phyloP scores from a whole-genome alignment of 2,797 vertebrate species.

The Acanthopagrus latus region DNA sequence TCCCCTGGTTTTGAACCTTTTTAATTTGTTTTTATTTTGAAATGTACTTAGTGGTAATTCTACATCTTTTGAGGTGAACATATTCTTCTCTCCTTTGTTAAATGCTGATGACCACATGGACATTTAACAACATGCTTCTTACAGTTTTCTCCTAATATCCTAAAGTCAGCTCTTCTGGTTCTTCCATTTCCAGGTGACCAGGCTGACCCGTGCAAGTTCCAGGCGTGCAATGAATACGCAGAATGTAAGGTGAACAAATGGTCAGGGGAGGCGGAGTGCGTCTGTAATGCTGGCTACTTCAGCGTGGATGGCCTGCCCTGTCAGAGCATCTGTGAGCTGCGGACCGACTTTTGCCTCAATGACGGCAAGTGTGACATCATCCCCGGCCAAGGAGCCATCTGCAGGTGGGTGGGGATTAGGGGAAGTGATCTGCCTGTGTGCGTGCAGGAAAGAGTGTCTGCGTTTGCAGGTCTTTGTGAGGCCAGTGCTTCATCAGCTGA shows the following conservation, averaged over 20 bases:
- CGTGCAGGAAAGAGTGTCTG: slow-evolving; percentile 20
- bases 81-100: not conserved
- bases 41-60: not conserved
- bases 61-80: not conserved
- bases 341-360: slow-evolving; percentile 94
- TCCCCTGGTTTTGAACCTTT: not conserved
- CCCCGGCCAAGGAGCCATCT: slow-evolving; percentile 95
- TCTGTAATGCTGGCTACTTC: slow-evolving; percentile 93
- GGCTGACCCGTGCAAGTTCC: slow-evolving; percentile 97
- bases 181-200: slow-evolving; percentile 87
- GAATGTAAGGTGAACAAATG: slow-evolving; percentile 93
- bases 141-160: not conserved
- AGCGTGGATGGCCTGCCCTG: slow-evolving; percentile 94
- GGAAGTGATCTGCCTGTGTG: slow-evolving; percentile 23
- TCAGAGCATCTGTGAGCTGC: slow-evolving; percentile 94
- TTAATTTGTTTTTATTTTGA: not conserved
- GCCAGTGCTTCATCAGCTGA: slow-evolving; percentile 6
- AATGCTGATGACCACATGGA: not conserved
- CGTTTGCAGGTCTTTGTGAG: slow-evolving; percentile 39
- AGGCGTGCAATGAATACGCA: slow-evolving; percentile 96
- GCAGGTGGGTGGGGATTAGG: slow-evolving; percentile 87
- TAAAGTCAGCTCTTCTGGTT: slow-evolving; percentile 1
- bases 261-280: slow-evolving; percentile 95
- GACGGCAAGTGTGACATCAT: slow-evolving; percentile 98
- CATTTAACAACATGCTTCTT: not conserved